Conservation (phyloP, 1,140 invertebrate species). For the Pseudomyrmex cubaensis region DNA sequence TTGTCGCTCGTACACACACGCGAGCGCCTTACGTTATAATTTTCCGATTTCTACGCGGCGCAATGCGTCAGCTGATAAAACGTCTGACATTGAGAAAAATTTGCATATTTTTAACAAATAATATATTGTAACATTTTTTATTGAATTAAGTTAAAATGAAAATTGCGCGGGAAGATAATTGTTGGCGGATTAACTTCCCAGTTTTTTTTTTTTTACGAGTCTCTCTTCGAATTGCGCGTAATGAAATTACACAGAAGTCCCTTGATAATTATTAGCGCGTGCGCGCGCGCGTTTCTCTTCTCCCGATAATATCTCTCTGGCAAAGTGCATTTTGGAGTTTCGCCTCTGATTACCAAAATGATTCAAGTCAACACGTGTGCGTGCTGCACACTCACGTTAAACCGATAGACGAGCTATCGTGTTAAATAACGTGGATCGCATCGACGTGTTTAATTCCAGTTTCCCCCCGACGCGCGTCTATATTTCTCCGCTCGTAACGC, state of each 20-base stretch:
- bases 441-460: constrained; percentile 52
- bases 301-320: not conserved
- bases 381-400: not conserved
- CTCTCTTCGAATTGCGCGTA: not conserved
- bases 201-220: too few species aligned
- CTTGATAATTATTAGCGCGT: not conserved
- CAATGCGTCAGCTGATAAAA: not conserved
- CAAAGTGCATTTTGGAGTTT: constrained; percentile 12
- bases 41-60: constrained; percentile 7
- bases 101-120: too few species aligned
- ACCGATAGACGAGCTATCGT: constrained; percentile 24
- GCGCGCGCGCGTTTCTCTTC: not conserved
- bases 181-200: too few species aligned
- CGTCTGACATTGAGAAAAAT: not conserved
- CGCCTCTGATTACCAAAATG: constrained; percentile 19
- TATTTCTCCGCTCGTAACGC: constrained; percentile 44
- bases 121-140: too few species aligned
- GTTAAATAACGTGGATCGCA: constrained; percentile 54
- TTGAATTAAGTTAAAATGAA: too few species aligned
- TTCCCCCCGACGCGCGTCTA: constrained; percentile 49
- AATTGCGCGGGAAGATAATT: too few species aligned
- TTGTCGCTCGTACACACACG: not conserved
- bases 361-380: constrained; percentile 3
- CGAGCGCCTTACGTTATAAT: not conserved
- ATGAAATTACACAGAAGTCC: not conserved